A percentile compares a stretch with the other conserved stretches of the same genome.
Conservation (phyloP, 2,113 vertebrate species). For the Motacilla alba region DNA sequence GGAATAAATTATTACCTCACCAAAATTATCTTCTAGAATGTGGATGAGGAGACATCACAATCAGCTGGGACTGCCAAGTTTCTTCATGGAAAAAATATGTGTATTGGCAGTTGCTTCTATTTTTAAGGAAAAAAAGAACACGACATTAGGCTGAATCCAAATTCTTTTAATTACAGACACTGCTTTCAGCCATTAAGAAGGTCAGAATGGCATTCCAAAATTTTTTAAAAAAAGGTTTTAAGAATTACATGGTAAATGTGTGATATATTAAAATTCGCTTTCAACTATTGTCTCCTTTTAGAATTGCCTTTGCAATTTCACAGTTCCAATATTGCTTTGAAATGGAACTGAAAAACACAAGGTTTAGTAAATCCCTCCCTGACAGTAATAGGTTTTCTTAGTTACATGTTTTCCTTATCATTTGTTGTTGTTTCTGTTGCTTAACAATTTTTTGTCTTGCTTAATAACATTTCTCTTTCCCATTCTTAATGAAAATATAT, state of each 20-base stretch:
- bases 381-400: neutral
- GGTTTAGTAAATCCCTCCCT: neutral
- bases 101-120: neutral
- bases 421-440: neutral
- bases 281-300: neutral
- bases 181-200: neutral
- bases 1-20: neutral
- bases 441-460: neutral
- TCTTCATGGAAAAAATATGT: neutral
- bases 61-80: neutral
- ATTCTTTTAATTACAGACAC: neutral
- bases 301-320: neutral
- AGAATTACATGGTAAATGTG: neutral
- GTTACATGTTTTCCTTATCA: neutral
- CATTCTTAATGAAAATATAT: neutral
- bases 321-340: neutral
- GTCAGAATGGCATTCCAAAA: neutral
- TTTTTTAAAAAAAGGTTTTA: neutral
- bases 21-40: neutral
- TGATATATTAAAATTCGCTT: neutral
- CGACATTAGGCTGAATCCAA: neutral
- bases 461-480: neutral
- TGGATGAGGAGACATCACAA: neutral
- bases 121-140: neutral
- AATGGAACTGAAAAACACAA: neutral